These are phyloP conservation scores for Caracal caracal DNA, from an alignment of 2,113 vertebrate genomes.

Conservation along the genomic window DNA sequence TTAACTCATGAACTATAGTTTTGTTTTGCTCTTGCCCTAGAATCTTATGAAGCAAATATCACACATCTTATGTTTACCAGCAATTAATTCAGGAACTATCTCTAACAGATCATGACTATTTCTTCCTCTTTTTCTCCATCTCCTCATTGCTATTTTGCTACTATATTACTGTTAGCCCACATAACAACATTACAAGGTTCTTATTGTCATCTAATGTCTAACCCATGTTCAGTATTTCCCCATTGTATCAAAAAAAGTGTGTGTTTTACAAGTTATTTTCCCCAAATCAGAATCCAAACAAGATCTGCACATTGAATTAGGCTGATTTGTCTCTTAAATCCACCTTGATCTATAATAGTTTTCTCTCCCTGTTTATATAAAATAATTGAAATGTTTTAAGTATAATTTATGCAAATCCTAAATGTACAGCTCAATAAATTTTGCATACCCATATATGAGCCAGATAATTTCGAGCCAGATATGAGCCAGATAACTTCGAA, in stretches of 20 bases:
- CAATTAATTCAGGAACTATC: neutral
- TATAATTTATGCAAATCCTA: neutral
- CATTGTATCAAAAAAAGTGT: neutral
- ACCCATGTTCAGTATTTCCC: neutral
- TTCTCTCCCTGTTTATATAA: neutral
- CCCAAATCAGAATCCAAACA: neutral
- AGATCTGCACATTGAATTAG: neutral
- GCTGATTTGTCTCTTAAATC: neutral
- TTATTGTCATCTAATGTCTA: neutral
- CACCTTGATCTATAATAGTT: neutral
- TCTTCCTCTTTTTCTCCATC: neutral
- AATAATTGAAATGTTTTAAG: neutral
- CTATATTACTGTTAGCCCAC: neutral
- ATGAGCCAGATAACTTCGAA: neutral
- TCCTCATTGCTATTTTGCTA: neutral
- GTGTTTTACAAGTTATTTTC: neutral
- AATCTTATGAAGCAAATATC: neutral
- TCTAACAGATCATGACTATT: neutral
- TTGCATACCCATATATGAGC: neutral
- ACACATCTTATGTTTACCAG: neutral
- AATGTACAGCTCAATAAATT: neutral
- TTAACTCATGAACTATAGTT: neutral
- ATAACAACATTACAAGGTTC: neutral
- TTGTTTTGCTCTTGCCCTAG: neutral
- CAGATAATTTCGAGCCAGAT: neutral